Evolutionary conservation across 2,888 invertebrate species (phyloP), one percentile per base, ranked within the genome.

Genomic region (Mongoloraphidia duomilia): DNA sequence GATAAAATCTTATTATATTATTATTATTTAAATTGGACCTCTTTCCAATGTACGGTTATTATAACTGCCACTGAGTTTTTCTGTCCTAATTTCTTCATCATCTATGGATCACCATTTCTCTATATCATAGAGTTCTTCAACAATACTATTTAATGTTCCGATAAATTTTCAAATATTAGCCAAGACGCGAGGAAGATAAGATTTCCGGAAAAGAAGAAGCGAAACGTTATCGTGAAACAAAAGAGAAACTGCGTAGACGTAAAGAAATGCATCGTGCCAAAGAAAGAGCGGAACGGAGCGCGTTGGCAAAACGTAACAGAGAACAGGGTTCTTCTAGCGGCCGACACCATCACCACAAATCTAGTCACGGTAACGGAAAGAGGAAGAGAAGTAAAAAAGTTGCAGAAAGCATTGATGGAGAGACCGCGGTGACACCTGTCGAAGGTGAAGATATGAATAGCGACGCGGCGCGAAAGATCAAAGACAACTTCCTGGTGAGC

Each of bases 401-500:
- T 56, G 9, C 59, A 60, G 46, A 54, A 50, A 51, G 51, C 17
- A 14, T 38, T n/a, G 41, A 17, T 37, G 35, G 44, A 37, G 42
- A 46, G 41, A 46, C 17, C 11, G 34, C n/a, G 13, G 11, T 33
- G 8, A 12, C 43, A 12, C 35, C 26, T 6, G 26, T 47, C 11
- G 61, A 63, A 57, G 61, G 49, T 34, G 52, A 54, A 37, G 65
- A 64, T 48, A 68, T 66, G 46, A 61, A 66, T 36, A 72, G 67
- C 51, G 76, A 76, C 55, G 54, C 69, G 6, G 80, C 81, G 38
- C 74, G 82, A 47, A 80, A 80, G 62, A 84, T 86, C 53, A 92
- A 91, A 70, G 93, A 94, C 60, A 77, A 79, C 57, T 94, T 95
- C 72, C 76, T 90, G 47, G 76, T 80, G 57, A 78, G 73, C 59